Evolutionary conservation across 1,140 invertebrate species (phyloP).

Genomic region (Calosoma granatense): DNA sequence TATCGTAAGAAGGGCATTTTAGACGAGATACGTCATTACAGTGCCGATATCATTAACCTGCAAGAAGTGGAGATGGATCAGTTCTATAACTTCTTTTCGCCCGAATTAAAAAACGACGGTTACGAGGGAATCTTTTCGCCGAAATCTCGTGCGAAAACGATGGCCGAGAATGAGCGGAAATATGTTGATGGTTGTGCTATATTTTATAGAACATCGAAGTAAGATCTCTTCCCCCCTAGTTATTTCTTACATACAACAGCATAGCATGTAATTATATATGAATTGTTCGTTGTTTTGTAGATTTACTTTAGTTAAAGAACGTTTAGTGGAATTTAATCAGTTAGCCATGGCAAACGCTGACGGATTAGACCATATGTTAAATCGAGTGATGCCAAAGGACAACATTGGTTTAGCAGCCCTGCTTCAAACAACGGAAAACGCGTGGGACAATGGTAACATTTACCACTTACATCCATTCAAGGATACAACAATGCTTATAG

Average conservation of each 20-base stretch:
- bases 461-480: too few species aligned
- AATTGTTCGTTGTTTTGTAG: slow-evolving; percentile 48
- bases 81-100: slow-evolving; percentile 94
- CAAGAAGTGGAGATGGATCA: slow-evolving; percentile 99
- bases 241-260: slow-evolving; percentile 5
- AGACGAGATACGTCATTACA: slow-evolving; percentile 90
- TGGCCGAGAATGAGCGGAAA: slow-evolving; percentile 93
- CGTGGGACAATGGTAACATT: slow-evolving; percentile 85
- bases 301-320: slow-evolving; percentile 89
- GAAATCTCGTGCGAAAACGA: slow-evolving; percentile 96
- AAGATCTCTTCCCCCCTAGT: slow-evolving; percentile 35
- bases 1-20: slow-evolving; percentile 97
- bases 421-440: slow-evolving; percentile 85
- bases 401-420: slow-evolving; percentile 96
- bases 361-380: slow-evolving; percentile 96
- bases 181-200: slow-evolving; percentile 99
- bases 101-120: slow-evolving; percentile 84
- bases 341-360: slow-evolving; percentile 97
- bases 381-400: slow-evolving; percentile 98
- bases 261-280: slow-evolving; percentile 3
- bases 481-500: neutral
- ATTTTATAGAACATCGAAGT: slow-evolving; percentile 93
- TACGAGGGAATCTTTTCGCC: slow-evolving; percentile 99
- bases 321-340: slow-evolving; percentile 96
- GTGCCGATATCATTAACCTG: slow-evolving; percentile 96